Base-by-base conservation (phyloP, 2,797 vertebrate genomes). In the Ctenopoma multispine region DNA sequence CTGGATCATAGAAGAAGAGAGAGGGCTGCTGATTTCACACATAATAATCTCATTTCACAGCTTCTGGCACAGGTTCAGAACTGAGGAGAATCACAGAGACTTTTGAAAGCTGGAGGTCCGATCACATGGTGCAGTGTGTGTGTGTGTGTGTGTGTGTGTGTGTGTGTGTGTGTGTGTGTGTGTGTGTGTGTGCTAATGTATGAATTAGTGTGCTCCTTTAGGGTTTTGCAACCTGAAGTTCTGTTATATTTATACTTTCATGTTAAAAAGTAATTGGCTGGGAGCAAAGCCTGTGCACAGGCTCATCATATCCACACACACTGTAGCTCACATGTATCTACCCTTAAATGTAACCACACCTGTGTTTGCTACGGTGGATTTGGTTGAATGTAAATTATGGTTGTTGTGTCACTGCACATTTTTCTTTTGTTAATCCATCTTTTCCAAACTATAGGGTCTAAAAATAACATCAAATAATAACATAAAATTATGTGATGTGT, bases 1-100 rank as follows among this genome's bases (percentile, higher is more conserved):
- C 56, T 60, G 58, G 64, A 75, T 81, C 76, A 71, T 40, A 62
- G 63, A 63, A 81, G 68, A 66, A 60, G 72, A 57, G 69, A 84
- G 75, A 72, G 70, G 63, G 64, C 57, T 80, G 69, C 80, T 88
- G 59, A 82, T 89, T 93, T 92, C 88, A 87, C 89, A 90, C 85
- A 71, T 90, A 85, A 85, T 92, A 82, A 93, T 91, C 87, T 88
- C 80, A 90, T 91, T 90, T 90, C 71, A 90, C 77, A 81, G 81
- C 55, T 71, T 84, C 74, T 74, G 74, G 83, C 77, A 70, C 75
- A 57, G 46, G 78, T 75, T 92, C 84, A 85, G 71, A 81, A 65
- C 69, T 44, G 73, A 83, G 71, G 63, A 71, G 72, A 76, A 40
- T 64, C 82, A 72, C 50, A 21, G 72, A 54, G 80, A 79, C 76